Percentiles rank a stretch among this genome's conserved stretches.
These are phyloP conservation scores for Rhinichthys osculus DNA, from an alignment of 2,797 vertebrate genomes.

Conservation along the genomic window DNA sequence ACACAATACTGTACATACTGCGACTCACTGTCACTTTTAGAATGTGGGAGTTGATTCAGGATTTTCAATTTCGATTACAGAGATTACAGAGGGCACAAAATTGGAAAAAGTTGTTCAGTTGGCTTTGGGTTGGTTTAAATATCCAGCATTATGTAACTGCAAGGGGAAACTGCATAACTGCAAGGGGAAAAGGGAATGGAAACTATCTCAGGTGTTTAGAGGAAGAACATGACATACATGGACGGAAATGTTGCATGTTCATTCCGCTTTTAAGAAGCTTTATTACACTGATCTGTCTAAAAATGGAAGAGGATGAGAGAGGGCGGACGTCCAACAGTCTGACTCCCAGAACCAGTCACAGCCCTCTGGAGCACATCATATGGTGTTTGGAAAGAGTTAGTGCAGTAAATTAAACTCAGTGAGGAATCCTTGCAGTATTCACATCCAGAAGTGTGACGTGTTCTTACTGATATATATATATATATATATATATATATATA, in stretches of 20 bases:
- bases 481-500: background rate
- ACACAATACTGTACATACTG: background rate
- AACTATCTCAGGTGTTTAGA: constrained; percentile 37
- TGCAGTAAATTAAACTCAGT: constrained; percentile 36
- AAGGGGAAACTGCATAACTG: background rate
- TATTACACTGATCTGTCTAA: constrained; percentile 25
- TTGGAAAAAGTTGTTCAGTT: constrained; percentile 10
- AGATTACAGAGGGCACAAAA: constrained; percentile 20
- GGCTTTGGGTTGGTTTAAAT: constrained; percentile 25
- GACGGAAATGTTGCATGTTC: constrained; percentile 19
- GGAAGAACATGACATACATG: constrained; percentile 24
- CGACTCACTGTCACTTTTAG: background rate
- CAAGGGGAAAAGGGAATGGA: constrained; percentile 10
- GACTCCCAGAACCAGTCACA: constrained; percentile 15
- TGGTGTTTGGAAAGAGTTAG: constrained; percentile 16
- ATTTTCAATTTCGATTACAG: constrained; percentile 9
- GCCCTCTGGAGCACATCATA: constrained; percentile 45
- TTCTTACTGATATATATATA: background rate
- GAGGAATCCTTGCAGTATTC: constrained; percentile 17
- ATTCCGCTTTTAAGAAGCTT: background rate
- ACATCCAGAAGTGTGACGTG: constrained; percentile 24
- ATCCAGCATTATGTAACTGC: background rate
- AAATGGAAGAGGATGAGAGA: constrained; percentile 32
- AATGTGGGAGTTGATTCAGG: constrained; percentile 42
- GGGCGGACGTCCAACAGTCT: background rate